Conservation (phyloP, 2,888 invertebrate genomes). For the Bruchidius siliquastri region DNA sequence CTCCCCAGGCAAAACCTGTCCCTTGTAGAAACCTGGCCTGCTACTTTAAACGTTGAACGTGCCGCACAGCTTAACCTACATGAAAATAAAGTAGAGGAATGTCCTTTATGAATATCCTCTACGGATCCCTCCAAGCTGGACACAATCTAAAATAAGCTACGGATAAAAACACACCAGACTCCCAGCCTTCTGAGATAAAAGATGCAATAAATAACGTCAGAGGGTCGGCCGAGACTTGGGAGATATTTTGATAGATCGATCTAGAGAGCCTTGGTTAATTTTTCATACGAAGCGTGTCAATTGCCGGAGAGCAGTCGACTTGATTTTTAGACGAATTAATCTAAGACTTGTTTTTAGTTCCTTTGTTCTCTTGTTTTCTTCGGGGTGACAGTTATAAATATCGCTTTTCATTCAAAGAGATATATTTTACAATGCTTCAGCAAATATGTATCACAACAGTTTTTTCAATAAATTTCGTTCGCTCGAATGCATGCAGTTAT, state of each 20-base stretch:
- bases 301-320: not conserved
- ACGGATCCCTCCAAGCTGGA: not conserved
- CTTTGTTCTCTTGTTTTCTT: not conserved
- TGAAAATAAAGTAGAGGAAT: too few species aligned
- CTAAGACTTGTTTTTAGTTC: not conserved
- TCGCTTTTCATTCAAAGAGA: not conserved
- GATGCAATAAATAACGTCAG: not conserved
- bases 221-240: not conserved
- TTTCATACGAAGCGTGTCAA: not conserved
- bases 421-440: not conserved
- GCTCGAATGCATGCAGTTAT: too few species aligned
- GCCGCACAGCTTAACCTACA: too few species aligned
- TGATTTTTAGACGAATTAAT: not conserved
- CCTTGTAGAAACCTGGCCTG: too few species aligned
- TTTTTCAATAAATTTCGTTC: too few species aligned
- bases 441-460: not conserved
- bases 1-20: too few species aligned
- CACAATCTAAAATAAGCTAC: not conserved
- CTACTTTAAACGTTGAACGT: too few species aligned
- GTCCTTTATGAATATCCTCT: too few species aligned
- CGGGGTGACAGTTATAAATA: not conserved
- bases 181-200: not conserved
- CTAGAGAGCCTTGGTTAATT: not conserved
- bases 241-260: not conserved
- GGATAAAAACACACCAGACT: not conserved